These are phyloP conservation scores for Eleutherodactylus coqui DNA, from an alignment of 2,797 vertebrate genomes.

Conservation along the genomic window DNA sequence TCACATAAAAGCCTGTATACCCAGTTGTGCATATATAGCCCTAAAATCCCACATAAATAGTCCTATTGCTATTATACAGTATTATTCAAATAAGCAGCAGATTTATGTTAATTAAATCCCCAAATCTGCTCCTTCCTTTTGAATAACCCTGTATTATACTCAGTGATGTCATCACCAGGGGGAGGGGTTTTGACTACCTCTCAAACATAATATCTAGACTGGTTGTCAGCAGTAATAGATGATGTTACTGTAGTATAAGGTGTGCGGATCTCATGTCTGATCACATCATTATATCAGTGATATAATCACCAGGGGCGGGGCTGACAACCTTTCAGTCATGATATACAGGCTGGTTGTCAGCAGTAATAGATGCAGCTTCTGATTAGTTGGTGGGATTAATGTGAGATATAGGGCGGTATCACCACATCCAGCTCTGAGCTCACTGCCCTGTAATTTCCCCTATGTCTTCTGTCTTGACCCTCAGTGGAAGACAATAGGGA, in stretches of 20 bases:
- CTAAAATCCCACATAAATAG: no score
- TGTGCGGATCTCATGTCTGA: no score
- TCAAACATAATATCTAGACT: no score
- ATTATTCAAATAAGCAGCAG: no score
- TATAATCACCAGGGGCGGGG: no score
- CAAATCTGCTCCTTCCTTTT: no score
- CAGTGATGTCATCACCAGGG: not conserved
- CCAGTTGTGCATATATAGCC: no score
- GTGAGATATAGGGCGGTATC: not conserved
- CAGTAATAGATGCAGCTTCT: not conserved
- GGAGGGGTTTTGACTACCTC: not conserved
- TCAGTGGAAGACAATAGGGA: not conserved
- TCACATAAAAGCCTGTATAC: no score
- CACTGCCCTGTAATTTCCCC: not conserved
- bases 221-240: not conserved
- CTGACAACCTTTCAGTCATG: not conserved
- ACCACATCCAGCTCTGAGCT: not conserved
- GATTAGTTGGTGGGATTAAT: not conserved
- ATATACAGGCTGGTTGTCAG: not conserved
- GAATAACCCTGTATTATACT: not conserved
- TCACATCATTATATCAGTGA: no score
- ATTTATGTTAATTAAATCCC: no score
- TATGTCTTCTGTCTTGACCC: not conserved
- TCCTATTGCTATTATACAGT: no score
- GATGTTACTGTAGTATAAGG: no score